These are phyloP conservation scores for Colinus virginianus DNA, from an alignment of 2,113 vertebrate species.

Conservation along the genomic window DNA sequence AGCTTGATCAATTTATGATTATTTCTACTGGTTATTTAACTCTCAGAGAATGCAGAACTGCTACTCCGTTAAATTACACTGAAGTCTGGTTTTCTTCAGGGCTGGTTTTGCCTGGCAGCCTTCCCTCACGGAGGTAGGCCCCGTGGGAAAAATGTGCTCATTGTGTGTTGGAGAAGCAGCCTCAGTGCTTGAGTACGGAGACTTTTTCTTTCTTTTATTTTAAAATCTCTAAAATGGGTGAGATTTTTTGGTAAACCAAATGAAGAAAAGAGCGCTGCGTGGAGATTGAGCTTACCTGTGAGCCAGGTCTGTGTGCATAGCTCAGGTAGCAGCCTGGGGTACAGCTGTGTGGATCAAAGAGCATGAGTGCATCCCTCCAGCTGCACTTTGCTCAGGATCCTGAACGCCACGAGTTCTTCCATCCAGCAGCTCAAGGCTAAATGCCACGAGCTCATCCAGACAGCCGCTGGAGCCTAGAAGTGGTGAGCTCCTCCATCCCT, in stretches of 20 bases:
- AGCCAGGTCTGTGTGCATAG: rapidly evolving
- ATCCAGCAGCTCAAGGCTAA: neutral
- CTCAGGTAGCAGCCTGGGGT: neutral
- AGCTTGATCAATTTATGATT: slow-evolving; percentile 36
- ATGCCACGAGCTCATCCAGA: rapidly evolving
- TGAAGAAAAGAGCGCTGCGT: neutral
- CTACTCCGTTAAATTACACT: slow-evolving; percentile 17
- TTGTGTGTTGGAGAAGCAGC: neutral
- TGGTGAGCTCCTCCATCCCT: neutral
- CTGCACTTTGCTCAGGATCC: neutral
- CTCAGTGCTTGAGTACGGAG: neutral
- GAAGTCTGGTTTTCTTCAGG: slow-evolving; percentile 64
- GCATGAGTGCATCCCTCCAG: neutral
- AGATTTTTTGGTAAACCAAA: neutral
- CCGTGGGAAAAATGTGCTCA: neutral
- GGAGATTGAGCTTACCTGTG: neutral
- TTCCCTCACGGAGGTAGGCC: neutral
- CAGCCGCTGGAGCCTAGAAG: rapidly evolving
- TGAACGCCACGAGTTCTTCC: neutral
- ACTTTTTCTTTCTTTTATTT: neutral
- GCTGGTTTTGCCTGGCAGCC: slow-evolving; percentile 57
- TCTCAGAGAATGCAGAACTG: slow-evolving; percentile 62
- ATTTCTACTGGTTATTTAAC: slow-evolving; percentile 72
- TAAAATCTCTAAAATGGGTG: neutral
- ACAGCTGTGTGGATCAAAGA: neutral